Conservation (phyloP, 2,797 vertebrate genomes). For the Siniperca undulata region DNA sequence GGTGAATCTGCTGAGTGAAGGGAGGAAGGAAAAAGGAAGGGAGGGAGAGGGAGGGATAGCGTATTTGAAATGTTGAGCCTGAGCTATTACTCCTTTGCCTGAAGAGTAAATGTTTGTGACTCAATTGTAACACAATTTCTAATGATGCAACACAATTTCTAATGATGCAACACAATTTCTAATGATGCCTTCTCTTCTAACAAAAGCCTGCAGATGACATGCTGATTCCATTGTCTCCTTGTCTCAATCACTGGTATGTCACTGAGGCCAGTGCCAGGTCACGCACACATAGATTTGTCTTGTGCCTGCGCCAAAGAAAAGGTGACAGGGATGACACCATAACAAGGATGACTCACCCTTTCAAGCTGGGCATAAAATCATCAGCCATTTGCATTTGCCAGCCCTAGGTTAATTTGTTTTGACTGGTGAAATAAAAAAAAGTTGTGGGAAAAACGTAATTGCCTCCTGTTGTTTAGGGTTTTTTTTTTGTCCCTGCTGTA, state of each 20-base stretch:
- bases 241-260: conserved; percentile 64
- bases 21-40: neutral
- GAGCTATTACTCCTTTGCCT: conserved; percentile 16
- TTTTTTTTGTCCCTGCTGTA: conserved; percentile 28
- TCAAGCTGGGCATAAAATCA: conserved; percentile 59
- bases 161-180: too few species aligned
- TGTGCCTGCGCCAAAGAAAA: conserved; percentile 63
- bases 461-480: conserved; percentile 17
- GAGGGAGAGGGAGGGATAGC: neutral
- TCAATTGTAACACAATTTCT: conserved; percentile 45
- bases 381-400: conserved; percentile 58
- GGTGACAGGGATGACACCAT: conserved; percentile 76
- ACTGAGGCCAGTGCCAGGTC: conserved; percentile 58
- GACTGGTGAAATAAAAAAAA: conserved; percentile 38
- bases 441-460: conserved; percentile 33
- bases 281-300: conserved; percentile 56
- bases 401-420: conserved; percentile 58
- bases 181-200: conserved; percentile 37
- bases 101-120: conserved; percentile 41
- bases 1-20: conserved; percentile 47
- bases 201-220: conserved; percentile 35
- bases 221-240: conserved; percentile 61
- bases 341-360: conserved; percentile 64
- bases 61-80: conserved; percentile 42
- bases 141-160: conserved; percentile 52